phyloP scores from a whole-genome alignment of 2,888 invertebrate species.

The Apotomis betuletana region DNA sequence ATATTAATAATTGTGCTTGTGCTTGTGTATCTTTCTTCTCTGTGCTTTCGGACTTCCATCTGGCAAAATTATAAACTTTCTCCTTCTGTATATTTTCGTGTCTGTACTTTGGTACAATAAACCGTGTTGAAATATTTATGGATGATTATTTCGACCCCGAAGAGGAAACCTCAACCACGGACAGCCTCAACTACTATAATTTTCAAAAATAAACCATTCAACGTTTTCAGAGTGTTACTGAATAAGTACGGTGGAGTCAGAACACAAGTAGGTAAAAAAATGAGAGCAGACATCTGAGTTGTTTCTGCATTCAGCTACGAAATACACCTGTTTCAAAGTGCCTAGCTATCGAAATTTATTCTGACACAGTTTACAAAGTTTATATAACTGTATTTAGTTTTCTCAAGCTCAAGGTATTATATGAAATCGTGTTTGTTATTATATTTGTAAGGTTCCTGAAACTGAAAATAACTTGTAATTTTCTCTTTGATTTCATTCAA shows the following conservation, averaged over 20 bases:
- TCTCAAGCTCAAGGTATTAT: constrained; percentile 3
- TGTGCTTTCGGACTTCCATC: no score
- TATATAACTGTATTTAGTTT: constrained; percentile 3
- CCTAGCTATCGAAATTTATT: constrained; percentile 4
- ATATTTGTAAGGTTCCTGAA: not conserved
- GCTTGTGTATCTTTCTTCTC: no score
- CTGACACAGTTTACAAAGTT: not conserved
- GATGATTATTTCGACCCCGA: no score
- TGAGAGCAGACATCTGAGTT: constrained; percentile 21
- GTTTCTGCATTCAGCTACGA: constrained; percentile 9
- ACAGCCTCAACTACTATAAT: no score
- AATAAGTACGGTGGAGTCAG: constrained; percentile 9
- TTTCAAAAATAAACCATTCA: not conserved
- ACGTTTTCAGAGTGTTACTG: not conserved
- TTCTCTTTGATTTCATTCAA: not conserved
- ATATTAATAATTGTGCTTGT: no score
- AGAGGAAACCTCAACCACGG: no score
- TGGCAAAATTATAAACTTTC: no score
- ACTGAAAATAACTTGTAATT: not conserved
- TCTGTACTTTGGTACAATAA: no score
- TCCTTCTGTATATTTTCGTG: no score
- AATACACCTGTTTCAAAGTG: constrained; percentile 13
- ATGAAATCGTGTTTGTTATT: not conserved
- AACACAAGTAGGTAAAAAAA: constrained; percentile 18
- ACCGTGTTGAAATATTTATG: no score